Conservation (phyloP, 2,888 invertebrate species). For the Xestia c-nigrum region DNA sequence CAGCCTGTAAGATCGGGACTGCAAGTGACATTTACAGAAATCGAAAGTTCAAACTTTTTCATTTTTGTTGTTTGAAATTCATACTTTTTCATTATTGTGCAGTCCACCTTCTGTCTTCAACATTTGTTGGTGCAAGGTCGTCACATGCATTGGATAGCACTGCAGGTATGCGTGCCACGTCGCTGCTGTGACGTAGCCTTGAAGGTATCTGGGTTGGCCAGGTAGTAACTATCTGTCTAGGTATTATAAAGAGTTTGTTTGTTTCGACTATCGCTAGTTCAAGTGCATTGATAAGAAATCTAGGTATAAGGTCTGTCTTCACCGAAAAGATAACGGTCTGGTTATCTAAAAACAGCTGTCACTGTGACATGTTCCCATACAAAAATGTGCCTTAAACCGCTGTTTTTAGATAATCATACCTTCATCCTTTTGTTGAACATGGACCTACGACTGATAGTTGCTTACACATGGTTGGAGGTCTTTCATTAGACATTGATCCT, state of each 20-base stretch:
- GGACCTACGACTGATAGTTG: not conserved
- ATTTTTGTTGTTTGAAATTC: not conserved
- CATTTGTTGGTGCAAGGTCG: constrained; percentile 44
- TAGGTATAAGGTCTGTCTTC: not conserved
- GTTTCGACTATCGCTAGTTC: constrained; percentile 13
- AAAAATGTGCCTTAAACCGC: too few relatives aligned
- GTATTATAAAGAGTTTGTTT: not conserved
- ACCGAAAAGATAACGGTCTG: too few relatives aligned
- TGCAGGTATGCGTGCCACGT: constrained; percentile 58
- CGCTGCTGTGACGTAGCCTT: constrained; percentile 48
- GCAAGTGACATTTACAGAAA: not conserved
- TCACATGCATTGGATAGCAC: constrained; percentile 60
- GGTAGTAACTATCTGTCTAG: not conserved
- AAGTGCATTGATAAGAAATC: constrained; percentile 12
- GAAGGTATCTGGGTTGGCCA: constrained; percentile 48
- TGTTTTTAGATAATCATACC: too few relatives aligned
- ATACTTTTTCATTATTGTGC: not conserved
- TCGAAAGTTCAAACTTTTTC: not conserved
- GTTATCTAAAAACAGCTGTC: too few relatives aligned
- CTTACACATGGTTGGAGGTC: not conserved
- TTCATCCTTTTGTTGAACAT: too few relatives aligned
- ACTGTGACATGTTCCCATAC: too few relatives aligned
- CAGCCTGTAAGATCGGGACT: not conserved
- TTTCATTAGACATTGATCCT: not conserved
- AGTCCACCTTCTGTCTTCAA: not conserved